A percentile compares a stretch with the other conserved stretches of the same genome.
Evolutionary conservation across 2,797 vertebrate genomes (phyloP).

Genomic region (Sphaeramia orbicularis): DNA sequence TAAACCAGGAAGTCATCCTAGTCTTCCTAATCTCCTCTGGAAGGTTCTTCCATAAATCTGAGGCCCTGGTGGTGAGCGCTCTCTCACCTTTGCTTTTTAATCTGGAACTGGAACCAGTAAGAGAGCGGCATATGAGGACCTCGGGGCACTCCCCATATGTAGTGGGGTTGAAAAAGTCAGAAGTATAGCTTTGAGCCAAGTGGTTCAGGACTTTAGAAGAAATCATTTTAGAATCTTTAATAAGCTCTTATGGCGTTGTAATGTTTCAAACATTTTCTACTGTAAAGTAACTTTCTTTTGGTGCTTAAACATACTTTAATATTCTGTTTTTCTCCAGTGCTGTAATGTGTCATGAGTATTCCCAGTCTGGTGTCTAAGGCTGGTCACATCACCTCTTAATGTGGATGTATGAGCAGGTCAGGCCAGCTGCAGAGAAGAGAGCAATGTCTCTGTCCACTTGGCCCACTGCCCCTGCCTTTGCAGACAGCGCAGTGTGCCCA

Average conservation of each 20-base stretch:
- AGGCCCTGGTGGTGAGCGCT: no score
- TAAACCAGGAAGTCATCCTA: no score
- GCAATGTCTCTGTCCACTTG: conserved; percentile 78
- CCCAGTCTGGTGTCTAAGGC: conserved; percentile 30
- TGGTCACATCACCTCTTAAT: conserved; percentile 48
- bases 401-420: conserved; percentile 70
- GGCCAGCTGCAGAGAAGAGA: conserved; percentile 70
- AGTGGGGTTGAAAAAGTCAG: no score
- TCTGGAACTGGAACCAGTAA: no score
- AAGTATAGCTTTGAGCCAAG: not conserved
- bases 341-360: conserved; percentile 35
- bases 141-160: no score
- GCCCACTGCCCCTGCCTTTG: conserved; percentile 64
- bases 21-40: no score
- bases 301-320: not conserved
- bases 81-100: no score
- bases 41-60: no score
- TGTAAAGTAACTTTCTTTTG: not conserved
- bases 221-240: not conserved
- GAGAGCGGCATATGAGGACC: no score
- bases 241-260: not conserved
- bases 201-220: no score
- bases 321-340: conserved; percentile 1
- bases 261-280: conserved; percentile 17
- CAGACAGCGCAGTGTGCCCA: conserved; percentile 72